Conservation (phyloP, 2,797 vertebrate species). For the Platyrinchus mystaceus region DNA sequence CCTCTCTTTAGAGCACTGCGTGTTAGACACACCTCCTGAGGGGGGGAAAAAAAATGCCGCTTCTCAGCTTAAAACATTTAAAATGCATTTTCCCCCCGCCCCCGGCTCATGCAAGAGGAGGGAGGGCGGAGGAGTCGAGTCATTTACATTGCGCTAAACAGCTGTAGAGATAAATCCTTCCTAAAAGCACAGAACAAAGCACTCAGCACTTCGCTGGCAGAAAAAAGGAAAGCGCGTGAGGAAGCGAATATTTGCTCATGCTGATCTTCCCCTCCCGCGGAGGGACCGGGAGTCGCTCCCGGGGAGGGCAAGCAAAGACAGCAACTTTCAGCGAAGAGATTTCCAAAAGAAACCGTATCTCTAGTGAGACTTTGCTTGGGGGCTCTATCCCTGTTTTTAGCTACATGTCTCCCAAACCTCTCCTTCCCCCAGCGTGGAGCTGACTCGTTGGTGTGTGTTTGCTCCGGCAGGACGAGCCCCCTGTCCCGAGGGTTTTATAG, state of each 20-base stretch:
- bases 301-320: not conserved
- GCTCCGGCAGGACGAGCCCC: accelerated
- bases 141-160: not conserved
- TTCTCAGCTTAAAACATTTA: constrained; percentile 29
- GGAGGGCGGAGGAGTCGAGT: not conserved
- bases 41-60: not conserved
- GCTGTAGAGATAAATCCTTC: not conserved
- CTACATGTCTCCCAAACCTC: accelerated
- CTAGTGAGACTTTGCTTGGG: not conserved
- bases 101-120: not conserved
- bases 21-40: constrained; percentile 25
- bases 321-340: not conserved
- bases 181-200: not conserved
- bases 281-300: not conserved
- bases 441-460: accelerated
- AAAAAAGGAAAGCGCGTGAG: not conserved
- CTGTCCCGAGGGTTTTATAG: not conserved
- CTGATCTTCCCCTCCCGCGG: not conserved
- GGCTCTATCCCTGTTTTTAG: not conserved
- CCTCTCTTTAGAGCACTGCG: not conserved
- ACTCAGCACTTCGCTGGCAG: not conserved
- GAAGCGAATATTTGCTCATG: not conserved
- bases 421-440: accelerated
- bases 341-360: not conserved
- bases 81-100: not conserved